A percentile compares a stretch with the other conserved stretches of the same genome.
Evolutionary conservation across 2,113 vertebrate genomes (phyloP).

Genomic region (Tiliqua scincoides): DNA sequence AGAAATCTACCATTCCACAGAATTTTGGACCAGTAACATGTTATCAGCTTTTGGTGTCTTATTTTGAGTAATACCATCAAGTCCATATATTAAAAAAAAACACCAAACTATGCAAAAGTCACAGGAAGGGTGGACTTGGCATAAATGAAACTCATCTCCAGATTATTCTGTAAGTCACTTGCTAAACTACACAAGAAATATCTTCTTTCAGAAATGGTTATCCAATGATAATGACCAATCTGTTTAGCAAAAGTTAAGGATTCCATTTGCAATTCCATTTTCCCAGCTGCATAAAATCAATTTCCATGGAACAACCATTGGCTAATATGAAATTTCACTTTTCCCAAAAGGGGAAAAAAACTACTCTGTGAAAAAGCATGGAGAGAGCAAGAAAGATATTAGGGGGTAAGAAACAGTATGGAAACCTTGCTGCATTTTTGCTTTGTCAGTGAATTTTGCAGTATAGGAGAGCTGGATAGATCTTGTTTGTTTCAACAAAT

Average conservation of each 20-base stretch:
- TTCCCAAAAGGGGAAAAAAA: background rate
- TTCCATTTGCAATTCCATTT: background rate
- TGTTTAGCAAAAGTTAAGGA: background rate
- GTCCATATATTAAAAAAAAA: background rate
- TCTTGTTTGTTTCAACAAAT: background rate
- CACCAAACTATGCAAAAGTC: background rate
- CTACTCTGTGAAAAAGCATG: background rate
- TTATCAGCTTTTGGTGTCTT: background rate
- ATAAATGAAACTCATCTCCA: background rate
- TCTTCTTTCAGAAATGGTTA: background rate
- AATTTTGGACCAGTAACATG: background rate
- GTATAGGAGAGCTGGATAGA: background rate
- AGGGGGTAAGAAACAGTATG: background rate
- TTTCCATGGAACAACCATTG: background rate
- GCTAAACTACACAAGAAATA: background rate
- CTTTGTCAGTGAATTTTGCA: background rate
- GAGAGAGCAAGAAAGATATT: background rate
- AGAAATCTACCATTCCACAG: background rate
- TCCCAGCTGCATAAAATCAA: background rate
- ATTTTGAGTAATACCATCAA: background rate
- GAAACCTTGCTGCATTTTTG: background rate
- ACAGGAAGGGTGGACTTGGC: background rate
- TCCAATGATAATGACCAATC: background rate
- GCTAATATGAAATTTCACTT: background rate
- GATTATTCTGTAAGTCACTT: background rate